Percentiles rank a stretch among this genome's conserved stretches.
Evolutionary conservation across 2,797 vertebrate species (phyloP).

Genomic region (Clarias fuscus): DNA sequence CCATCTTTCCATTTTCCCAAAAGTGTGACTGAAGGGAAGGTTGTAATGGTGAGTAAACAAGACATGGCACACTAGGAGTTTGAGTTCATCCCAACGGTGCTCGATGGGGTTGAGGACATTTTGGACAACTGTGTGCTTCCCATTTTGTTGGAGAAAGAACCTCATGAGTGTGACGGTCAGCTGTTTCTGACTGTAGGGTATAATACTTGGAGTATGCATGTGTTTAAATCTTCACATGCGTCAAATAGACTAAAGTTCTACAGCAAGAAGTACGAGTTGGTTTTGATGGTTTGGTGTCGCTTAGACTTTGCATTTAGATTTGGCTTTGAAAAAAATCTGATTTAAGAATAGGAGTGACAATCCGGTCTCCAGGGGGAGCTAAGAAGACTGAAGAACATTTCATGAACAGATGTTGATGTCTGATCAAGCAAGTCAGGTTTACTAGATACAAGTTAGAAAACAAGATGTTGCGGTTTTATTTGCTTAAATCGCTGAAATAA

Average conservation of each 20-base stretch:
- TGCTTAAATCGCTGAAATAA: background rate
- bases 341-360: background rate
- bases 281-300: too few species aligned
- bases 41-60: background rate
- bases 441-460: constrained; percentile 8
- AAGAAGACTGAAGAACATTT: background rate
- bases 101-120: background rate
- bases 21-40: background rate
- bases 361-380: background rate
- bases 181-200: too few species aligned
- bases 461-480: background rate
- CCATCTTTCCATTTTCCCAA: background rate
- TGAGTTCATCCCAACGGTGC: background rate
- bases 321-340: background rate
- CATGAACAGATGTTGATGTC: constrained; percentile 16
- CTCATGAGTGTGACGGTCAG: background rate
- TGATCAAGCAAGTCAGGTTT: constrained; percentile 12
- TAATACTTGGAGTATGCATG: background rate
- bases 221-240: background rate
- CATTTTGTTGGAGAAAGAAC: background rate
- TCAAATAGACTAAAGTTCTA: background rate
- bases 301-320: background rate
- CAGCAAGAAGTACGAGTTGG: background rate
- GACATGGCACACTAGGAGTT: background rate
- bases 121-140: background rate